These are phyloP conservation scores for Craseonycteris thonglongyai DNA, from an alignment of 2,113 vertebrate species.

Conservation along the genomic window DNA sequence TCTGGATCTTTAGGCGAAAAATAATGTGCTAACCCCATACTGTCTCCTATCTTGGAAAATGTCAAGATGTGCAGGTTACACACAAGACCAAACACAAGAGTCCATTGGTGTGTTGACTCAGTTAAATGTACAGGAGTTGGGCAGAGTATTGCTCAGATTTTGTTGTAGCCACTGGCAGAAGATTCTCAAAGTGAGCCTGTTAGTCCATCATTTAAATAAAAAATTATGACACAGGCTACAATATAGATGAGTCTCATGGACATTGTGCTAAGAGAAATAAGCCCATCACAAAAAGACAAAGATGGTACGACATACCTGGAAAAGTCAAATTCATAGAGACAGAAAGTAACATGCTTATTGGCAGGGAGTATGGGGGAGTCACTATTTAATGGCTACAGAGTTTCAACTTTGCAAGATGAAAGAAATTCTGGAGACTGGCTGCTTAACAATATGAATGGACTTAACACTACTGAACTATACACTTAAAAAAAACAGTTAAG, in stretches of 20 bases:
- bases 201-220: not conserved
- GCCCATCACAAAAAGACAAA: not conserved
- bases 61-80: not conserved
- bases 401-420: not conserved
- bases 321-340: not conserved
- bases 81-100: not conserved
- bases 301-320: not conserved
- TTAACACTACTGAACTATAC: not conserved
- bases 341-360: not conserved
- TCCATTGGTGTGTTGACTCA: not conserved
- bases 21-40: not conserved
- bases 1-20: not conserved
- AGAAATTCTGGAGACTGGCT: not conserved
- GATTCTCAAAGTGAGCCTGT: not conserved
- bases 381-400: not conserved
- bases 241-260: not conserved
- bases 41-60: not conserved
- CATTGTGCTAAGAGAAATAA: not conserved
- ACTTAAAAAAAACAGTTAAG: not conserved
- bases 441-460: not conserved
- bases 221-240: not conserved
- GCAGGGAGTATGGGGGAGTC: not conserved
- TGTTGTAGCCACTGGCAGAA: not conserved
- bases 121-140: not conserved
- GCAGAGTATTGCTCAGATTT: not conserved